These are phyloP conservation scores for Eugnorisma glareosa DNA, from an alignment of 2,888 invertebrate genomes.

Conservation along the genomic window DNA sequence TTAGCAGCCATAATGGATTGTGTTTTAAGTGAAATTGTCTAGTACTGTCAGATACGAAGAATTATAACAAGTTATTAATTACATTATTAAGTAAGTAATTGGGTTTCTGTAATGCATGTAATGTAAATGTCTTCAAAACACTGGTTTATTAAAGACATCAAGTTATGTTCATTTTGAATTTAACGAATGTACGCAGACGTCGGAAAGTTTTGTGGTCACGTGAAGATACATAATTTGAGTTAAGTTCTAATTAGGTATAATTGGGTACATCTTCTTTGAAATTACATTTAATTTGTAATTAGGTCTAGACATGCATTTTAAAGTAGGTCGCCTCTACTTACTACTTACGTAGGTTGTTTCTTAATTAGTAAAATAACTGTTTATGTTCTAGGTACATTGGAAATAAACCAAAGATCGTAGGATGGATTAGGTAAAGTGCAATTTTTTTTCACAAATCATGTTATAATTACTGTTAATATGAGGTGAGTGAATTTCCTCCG, in stretches of 20 bases:
- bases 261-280: neutral
- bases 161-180: neutral
- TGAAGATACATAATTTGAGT: neutral
- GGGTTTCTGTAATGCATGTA: neutral
- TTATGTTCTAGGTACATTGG: neutral
- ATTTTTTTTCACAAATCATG: too few relatives aligned
- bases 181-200: neutral
- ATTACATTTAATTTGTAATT: too few relatives aligned
- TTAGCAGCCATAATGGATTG: neutral
- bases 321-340: too few relatives aligned
- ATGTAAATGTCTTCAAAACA: neutral
- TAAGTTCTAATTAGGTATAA: too few relatives aligned
- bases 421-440: too few relatives aligned
- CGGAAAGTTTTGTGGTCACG: neutral
- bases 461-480: neutral
- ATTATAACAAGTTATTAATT: neutral
- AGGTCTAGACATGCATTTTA: too few relatives aligned
- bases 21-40: neutral
- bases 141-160: too few relatives aligned
- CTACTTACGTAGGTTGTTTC: too few relatives aligned
- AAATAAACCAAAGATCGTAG: neutral
- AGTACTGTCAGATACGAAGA: neutral
- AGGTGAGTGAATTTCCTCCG: neutral
- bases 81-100: neutral
- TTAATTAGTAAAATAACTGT: neutral